phyloP scores from a whole-genome alignment of 2,888 invertebrate genomes.

The Drosophila seclusa region DNA sequence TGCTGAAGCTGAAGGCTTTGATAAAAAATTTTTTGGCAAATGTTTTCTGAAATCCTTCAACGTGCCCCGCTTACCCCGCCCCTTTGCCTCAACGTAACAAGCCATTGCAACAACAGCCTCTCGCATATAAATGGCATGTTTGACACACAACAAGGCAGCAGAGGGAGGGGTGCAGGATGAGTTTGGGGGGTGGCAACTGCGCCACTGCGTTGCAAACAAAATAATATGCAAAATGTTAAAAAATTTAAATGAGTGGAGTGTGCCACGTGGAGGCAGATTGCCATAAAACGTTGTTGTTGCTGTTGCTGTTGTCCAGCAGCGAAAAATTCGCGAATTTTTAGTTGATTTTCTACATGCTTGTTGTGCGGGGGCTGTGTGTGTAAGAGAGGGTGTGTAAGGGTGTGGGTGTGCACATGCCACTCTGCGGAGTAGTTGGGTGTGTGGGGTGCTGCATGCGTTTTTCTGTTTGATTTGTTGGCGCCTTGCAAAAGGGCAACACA shows the following conservation, averaged over 20 bases:
- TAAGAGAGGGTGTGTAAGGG: neutral
- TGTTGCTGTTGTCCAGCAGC: slow-evolving; percentile 54
- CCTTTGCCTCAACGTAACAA: slow-evolving; percentile 39
- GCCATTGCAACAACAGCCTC: slow-evolving; percentile 68
- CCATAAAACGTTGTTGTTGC: slow-evolving; percentile 26
- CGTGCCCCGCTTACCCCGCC: slow-evolving; percentile 17
- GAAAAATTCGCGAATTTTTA: slow-evolving; percentile 78
- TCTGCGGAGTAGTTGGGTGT: neutral
- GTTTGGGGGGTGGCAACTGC: slow-evolving; percentile 14
- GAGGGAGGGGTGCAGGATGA: neutral
- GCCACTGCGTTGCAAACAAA: slow-evolving; percentile 75
- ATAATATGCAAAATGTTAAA: slow-evolving; percentile 82
- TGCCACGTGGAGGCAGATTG: slow-evolving; percentile 17
- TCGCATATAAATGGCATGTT: slow-evolving; percentile 80
- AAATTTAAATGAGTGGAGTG: slow-evolving; percentile 67
- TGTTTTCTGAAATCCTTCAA: slow-evolving; percentile 76
- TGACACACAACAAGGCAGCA: slow-evolving; percentile 57
- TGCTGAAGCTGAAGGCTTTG: slow-evolving; percentile 77
- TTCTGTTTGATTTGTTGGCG: slow-evolving; percentile 79
- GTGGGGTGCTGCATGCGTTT: slow-evolving; percentile 59
- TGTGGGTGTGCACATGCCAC: slow-evolving; percentile 53
- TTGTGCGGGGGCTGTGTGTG: neutral
- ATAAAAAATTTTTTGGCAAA: slow-evolving; percentile 77
- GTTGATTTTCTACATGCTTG: slow-evolving; percentile 70
- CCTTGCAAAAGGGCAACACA: slow-evolving; percentile 74